Evolutionary conservation across 2,797 vertebrate genomes (phyloP), one percentile per base, ranked within the genome.

Genomic region (Malurus splendens): DNA sequence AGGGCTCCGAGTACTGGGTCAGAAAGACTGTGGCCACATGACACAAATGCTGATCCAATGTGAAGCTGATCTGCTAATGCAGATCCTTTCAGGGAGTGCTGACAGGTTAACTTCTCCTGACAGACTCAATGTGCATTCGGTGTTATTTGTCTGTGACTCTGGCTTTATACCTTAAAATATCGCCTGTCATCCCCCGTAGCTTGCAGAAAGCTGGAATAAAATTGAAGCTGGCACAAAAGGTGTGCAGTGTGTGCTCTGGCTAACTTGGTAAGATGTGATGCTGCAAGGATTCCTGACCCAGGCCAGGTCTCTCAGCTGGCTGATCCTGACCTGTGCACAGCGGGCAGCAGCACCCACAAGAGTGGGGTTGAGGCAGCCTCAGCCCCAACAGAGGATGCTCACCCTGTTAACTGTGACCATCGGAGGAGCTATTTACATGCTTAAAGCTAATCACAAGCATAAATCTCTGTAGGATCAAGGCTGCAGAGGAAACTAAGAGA

Each of bases 111-210:
- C 87, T 90, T 91, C 90, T 91, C 59, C 84, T 89, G 90, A 88
- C 84, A 93, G 92, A 65, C 57, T 90, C 87, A 80, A 44, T 59
- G 73, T 89, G 87, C 84, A 36, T 72, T 82, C 0, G 7, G 68
- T 89, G 47, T 89, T 85, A 89, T 87, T 94, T 93, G 84, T 74
- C 90, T 77, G 51, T 77, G 89, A 75, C 84, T 92, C 93, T 87
- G 87, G 68, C 82, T 93, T 85, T 89, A 90, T 80, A 77, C 84
- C 55, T 95, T 94, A 90, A 93, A 94, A 89, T 94, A 94, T 87
- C n/a, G 0, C 76, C 73, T 94, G 90, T 91, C 94, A 89, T 87
- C 68, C 25, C 25, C 27, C 0, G 3, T 39, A 71, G 32, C 87
- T 80, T 90, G 76, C 50, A 91, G 73, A 74, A 93, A 77, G 39